These are phyloP conservation scores for Actenoides lindsayi DNA, from an alignment of 2,113 vertebrate species.

Conservation along the genomic window DNA sequence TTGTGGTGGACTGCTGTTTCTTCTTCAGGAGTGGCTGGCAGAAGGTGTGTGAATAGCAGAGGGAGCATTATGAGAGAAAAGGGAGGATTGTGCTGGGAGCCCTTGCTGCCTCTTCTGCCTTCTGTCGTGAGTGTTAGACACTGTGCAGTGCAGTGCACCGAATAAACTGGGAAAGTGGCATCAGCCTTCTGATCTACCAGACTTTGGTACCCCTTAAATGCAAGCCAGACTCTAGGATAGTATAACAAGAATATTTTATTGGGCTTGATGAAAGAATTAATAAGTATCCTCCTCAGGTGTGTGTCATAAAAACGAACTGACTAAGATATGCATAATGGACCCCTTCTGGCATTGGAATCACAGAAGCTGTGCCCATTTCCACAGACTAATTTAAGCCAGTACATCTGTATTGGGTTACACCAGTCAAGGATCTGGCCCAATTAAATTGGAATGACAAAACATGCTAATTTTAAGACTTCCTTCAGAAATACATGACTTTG, in stretches of 20 bases:
- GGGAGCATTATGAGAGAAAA: not conserved
- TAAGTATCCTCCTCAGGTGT: not conserved
- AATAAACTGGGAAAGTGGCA: not conserved
- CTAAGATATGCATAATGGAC: not conserved
- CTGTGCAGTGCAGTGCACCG: fast-evolving
- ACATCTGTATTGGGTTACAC: not conserved
- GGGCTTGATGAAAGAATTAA: not conserved
- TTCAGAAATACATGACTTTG: not conserved
- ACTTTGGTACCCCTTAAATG: not conserved
- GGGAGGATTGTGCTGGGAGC: not conserved
- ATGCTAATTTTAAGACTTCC: slow-evolving; percentile 1
- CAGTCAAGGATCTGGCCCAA: not conserved
- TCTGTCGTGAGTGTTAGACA: fast-evolving
- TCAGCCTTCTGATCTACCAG: not conserved
- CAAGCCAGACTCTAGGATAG: not conserved
- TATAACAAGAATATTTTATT: not conserved
- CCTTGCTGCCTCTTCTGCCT: not conserved
- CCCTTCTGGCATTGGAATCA: not conserved
- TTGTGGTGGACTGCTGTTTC: not conserved
- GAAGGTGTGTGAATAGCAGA: not conserved
- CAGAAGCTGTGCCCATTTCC: not conserved
- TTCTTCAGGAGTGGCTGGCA: not conserved
- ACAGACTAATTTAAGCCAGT: not conserved
- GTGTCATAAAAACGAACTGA: not conserved
- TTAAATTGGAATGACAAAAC: not conserved